Conservation (phyloP, 1,140 invertebrate species). For the Vanessa atalanta region DNA sequence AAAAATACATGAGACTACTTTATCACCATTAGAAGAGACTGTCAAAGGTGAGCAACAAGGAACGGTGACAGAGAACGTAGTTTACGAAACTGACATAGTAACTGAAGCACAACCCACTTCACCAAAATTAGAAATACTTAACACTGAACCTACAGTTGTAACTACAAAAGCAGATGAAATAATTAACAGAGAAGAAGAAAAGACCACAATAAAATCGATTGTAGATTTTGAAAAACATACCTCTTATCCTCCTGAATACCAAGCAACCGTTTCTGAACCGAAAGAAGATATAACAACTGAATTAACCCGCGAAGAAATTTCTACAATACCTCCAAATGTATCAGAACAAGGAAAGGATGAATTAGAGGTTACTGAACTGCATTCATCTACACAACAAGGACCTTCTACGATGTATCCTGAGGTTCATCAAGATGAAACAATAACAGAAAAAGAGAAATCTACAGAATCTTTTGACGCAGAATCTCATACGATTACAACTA, state of each 20-base stretch:
- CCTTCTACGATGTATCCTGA: not conserved
- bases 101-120: not conserved
- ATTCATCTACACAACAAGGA: not conserved
- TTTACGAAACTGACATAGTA: not conserved
- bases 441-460: conserved; percentile 18
- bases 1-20: not conserved
- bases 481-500: conserved; percentile 1
- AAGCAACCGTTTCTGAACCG: conserved; percentile 2
- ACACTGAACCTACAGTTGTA: conserved; percentile 3
- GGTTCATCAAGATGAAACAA: not conserved
- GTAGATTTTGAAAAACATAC: not conserved
- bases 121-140: not conserved
- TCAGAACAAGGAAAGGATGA: not conserved
- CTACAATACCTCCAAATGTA: conserved; percentile 3
- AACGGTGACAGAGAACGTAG: not conserved
- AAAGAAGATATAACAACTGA: conserved; percentile 18
- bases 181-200: not conserved
- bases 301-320: conserved; percentile 2
- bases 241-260: conserved; percentile 7
- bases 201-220: conserved; percentile 3
- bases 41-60: not conserved
- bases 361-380: not conserved
- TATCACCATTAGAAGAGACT: not conserved
- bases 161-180: conserved; percentile 9
- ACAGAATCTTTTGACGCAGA: conserved; percentile 1